These are phyloP conservation scores for Telenomus remus DNA, from an alignment of 1,140 invertebrate species.

Conservation along the genomic window DNA sequence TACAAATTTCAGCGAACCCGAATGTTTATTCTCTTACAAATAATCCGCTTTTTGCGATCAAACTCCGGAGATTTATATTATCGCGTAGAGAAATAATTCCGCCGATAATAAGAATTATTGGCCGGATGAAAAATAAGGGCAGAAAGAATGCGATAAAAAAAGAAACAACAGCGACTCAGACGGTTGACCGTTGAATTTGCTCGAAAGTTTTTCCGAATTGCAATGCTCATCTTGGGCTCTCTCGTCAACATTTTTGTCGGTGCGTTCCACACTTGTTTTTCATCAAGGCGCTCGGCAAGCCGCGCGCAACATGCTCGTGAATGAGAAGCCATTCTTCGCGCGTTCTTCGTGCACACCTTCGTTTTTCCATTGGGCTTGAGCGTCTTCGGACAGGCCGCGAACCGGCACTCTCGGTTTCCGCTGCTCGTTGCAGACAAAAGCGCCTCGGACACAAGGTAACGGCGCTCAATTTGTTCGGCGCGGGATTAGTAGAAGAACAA, in stretches of 20 bases:
- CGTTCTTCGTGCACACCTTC: conserved; percentile 1
- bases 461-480: conserved; percentile 28
- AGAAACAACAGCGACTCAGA: not conserved
- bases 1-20: not conserved
- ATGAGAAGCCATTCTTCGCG: conserved; percentile 42
- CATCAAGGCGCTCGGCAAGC: conserved; percentile 26
- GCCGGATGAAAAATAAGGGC: too few species aligned
- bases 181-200: not conserved
- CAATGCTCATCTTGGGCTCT: too few species aligned
- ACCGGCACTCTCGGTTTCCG: too few species aligned
- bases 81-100: too few species aligned
- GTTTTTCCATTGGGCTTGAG: conserved; percentile 8
- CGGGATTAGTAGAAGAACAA: not conserved
- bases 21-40: not conserved
- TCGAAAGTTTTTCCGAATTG: not conserved
- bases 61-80: too few species aligned
- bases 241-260: conserved; percentile 28
- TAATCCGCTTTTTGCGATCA: too few species aligned
- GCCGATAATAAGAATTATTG: too few species aligned
- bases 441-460: too few species aligned
- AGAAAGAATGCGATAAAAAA: not conserved
- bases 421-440: too few species aligned
- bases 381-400: not conserved
- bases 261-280: conserved; percentile 28
- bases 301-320: conserved; percentile 41